These are phyloP conservation scores for Sebastes oblongus DNA, from an alignment of 2,797 vertebrate genomes.

Conservation along the genomic window DNA sequence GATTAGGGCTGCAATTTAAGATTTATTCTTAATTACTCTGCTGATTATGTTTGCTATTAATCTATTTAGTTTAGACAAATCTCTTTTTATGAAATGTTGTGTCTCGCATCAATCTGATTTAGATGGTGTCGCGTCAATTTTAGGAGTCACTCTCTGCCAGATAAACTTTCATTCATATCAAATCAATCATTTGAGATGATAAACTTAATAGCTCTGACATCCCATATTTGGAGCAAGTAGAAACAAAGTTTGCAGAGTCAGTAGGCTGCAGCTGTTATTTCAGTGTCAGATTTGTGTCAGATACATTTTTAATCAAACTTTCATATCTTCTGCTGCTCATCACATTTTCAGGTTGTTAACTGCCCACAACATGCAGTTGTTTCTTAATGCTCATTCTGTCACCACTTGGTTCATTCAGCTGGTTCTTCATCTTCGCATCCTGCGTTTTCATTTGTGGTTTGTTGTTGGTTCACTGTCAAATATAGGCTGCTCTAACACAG, in stretches of 20 bases:
- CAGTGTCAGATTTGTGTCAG: not conserved
- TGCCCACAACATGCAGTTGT: not conserved
- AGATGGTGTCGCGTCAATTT: not conserved
- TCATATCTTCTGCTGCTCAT: not conserved
- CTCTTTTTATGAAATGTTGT: not conserved
- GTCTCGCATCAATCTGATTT: not conserved
- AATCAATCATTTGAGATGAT: not conserved
- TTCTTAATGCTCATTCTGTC: not conserved
- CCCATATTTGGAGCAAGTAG: not conserved
- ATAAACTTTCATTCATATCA: not conserved
- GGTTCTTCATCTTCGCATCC: not conserved
- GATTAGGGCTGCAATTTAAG: not conserved
- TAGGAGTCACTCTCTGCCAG: not conserved
- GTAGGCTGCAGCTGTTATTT: not conserved
- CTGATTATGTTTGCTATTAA: not conserved
- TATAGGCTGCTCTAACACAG: not conserved
- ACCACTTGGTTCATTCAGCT: not conserved
- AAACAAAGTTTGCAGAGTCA: not conserved
- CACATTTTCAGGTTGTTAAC: not conserved
- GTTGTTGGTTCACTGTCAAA: not conserved
- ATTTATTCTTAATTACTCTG: not conserved
- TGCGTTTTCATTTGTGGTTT: not conserved
- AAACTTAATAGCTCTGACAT: not conserved
- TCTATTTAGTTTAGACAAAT: not conserved
- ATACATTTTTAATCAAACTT: not conserved